Percentiles rank a stretch among this genome's conserved stretches.
These are phyloP conservation scores for Calephelis virginiensis DNA, from an alignment of 1,140 invertebrate genomes.

Conservation along the genomic window DNA sequence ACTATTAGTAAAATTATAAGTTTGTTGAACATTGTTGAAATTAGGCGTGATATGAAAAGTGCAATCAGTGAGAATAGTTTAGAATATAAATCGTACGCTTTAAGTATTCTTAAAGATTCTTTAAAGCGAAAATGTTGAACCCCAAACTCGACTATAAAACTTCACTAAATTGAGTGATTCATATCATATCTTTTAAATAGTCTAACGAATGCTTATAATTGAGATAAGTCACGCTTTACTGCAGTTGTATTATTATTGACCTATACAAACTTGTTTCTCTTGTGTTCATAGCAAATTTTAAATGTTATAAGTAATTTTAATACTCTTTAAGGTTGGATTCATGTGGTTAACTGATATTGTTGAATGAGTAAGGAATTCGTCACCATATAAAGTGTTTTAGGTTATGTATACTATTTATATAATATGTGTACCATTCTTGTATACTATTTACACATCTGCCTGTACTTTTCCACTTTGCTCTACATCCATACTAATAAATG, in stretches of 20 bases:
- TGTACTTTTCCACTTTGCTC: too few relatives aligned
- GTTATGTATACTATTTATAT: too few relatives aligned
- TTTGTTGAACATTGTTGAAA: conserved; percentile 3
- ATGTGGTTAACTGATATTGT: conserved; percentile 1
- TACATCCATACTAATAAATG: too few relatives aligned
- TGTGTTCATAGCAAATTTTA: conserved; percentile 36
- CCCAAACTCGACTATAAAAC: conserved; percentile 39
- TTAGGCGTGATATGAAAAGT: conserved; percentile 22
- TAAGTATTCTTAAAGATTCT: conserved; percentile 17
- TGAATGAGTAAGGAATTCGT: background rate
- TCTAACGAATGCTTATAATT: conserved; percentile 34
- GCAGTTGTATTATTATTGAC: conserved; percentile 15
- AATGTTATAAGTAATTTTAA: conserved; percentile 23
- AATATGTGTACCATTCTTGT: too few relatives aligned
- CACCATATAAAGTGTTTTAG: too few relatives aligned
- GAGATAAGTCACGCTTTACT: conserved; percentile 24
- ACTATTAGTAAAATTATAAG: conserved; percentile 19
- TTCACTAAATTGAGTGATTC: conserved; percentile 55
- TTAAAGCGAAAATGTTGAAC: conserved; percentile 15
- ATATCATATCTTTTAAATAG: conserved; percentile 62
- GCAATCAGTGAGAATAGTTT: conserved; percentile 22
- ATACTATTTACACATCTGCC: too few relatives aligned
- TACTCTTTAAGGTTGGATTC: conserved; percentile 10
- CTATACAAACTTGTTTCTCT: conserved; percentile 29
- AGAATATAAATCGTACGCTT: conserved; percentile 21